Evolutionary conservation across 2,797 vertebrate species (phyloP).

Genomic region (Vireo griseus): DNA sequence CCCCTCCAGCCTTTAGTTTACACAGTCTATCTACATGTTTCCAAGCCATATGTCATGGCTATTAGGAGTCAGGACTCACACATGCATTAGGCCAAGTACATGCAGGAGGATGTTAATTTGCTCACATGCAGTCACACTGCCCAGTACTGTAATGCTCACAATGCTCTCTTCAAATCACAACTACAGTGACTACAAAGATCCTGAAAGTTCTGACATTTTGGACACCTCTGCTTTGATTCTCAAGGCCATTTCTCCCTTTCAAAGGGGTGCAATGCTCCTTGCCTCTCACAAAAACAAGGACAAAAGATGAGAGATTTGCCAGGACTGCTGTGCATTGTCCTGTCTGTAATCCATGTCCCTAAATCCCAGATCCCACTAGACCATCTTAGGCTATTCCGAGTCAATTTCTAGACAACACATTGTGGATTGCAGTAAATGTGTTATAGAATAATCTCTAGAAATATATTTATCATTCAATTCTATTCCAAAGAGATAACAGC

Average conservation of each 20-base stretch:
- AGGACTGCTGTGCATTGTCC: not conserved
- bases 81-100: not conserved
- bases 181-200: not conserved
- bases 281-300: not conserved
- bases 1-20: not conserved
- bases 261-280: not conserved
- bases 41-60: not conserved
- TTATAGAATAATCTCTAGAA: not conserved
- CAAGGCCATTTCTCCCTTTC: not conserved
- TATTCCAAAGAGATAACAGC: not conserved
- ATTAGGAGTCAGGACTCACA: not conserved
- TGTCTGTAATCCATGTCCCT: not conserved
- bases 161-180: not conserved
- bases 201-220: not conserved
- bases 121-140: accelerated
- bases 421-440: too few relatives aligned
- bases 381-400: not conserved
- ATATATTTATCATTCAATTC: not conserved
- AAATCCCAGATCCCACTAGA: not conserved
- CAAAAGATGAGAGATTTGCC: not conserved
- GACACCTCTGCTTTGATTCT: not conserved
- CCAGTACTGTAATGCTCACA: not conserved
- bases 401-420: not conserved
- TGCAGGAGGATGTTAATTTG: not conserved
- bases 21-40: not conserved